Conservation (phyloP, 1,140 invertebrate species). For the Radopholus similis region DNA sequence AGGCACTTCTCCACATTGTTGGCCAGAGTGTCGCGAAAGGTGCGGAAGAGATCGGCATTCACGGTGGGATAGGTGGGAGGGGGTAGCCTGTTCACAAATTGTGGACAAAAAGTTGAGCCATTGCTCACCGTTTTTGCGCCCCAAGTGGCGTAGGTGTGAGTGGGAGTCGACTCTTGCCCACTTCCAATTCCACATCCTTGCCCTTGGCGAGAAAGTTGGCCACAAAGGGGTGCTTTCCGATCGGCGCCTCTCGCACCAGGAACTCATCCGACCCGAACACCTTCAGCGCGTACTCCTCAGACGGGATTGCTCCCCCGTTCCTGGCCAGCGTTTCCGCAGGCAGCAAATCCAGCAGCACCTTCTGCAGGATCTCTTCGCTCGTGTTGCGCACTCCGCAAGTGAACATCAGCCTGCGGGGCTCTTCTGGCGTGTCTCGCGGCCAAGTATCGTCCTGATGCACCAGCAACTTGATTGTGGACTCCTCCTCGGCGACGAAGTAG, state of each 20-base stretch:
- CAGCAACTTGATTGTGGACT: conserved; percentile 37
- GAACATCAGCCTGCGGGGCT: conserved; percentile 18
- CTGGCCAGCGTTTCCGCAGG: conserved; percentile 27
- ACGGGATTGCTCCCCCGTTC: conserved; percentile 37
- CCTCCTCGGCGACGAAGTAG: conserved; percentile 37
- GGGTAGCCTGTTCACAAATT: conserved; percentile 12
- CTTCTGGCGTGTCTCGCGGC: conserved; percentile 20
- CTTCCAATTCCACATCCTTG: conserved; percentile 38
- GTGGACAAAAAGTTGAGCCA: not conserved
- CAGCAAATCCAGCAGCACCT: conserved; percentile 34
- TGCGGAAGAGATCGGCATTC: conserved; percentile 24
- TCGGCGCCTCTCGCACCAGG: conserved; percentile 10
- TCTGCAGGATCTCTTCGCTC: conserved; percentile 30
- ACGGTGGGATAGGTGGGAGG: not conserved
- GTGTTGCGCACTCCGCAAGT: conserved; percentile 31
- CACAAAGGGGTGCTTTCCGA: conserved; percentile 36
- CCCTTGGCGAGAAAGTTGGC: conserved; percentile 25
- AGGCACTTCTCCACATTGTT: conserved; percentile 28
- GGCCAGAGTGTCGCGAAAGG: conserved; percentile 19
- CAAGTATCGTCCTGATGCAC: conserved; percentile 44
- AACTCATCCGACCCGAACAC: conserved; percentile 33
- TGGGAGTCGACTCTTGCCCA: conserved; percentile 28
- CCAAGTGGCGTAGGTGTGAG: not conserved
- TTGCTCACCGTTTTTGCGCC: conserved; percentile 5
- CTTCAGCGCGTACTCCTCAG: conserved; percentile 39